Conservation (phyloP, 2,113 vertebrate species). For the Anseranas semipalmata region DNA sequence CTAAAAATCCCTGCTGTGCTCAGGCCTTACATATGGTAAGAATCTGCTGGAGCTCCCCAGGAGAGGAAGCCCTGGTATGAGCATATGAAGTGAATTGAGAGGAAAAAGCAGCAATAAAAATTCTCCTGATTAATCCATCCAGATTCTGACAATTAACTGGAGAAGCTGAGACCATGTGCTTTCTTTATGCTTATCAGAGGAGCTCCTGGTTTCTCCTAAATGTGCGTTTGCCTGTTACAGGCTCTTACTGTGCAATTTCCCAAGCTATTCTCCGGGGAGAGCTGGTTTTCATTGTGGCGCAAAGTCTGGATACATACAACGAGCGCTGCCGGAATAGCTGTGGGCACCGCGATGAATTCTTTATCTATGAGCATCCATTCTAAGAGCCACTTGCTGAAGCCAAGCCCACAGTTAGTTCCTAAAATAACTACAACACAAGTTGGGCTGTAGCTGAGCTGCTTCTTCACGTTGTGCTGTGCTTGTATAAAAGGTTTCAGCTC, state of each 20-base stretch:
- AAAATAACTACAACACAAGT: neutral
- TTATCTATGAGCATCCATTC: neutral
- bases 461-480: fast-evolving
- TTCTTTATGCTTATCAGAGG: neutral
- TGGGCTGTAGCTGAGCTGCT: neutral
- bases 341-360: neutral
- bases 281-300: neutral
- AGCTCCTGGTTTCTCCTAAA: neutral
- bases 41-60: neutral
- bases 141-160: neutral
- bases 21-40: neutral
- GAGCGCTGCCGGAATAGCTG: neutral
- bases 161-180: neutral
- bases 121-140: neutral
- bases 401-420: neutral
- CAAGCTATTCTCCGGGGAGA: neutral
- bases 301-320: neutral
- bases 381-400: neutral
- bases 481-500: neutral
- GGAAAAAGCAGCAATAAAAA: neutral
- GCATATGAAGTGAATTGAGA: neutral
- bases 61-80: neutral
- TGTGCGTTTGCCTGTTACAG: neutral
- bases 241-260: neutral
- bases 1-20: neutral